Base-by-base conservation (phyloP, 1,140 invertebrate genomes). In the Sinella curviseta region DNA sequence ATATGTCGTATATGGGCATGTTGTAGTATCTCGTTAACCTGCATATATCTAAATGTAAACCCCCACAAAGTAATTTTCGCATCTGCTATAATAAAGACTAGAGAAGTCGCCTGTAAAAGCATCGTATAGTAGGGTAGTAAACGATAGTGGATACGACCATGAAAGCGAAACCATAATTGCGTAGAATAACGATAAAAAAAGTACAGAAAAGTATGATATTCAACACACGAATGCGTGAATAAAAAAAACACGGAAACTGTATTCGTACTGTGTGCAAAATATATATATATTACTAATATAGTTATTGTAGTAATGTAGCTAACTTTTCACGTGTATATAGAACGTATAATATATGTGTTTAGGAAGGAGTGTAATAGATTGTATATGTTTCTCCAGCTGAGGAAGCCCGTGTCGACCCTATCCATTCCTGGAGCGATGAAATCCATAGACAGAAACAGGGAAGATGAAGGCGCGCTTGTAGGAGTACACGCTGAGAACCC, bases 391-490 rank as follows among this genome's bases (percentile, higher is more conserved):
- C 55, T 93, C 77, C 91, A 96, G 94, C 92, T 98, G 87, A 94
- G 96, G 89, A 97, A 97, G 91, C 95, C 96, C 88, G 93, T 94
- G 87, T 97, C 96, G 87, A 97, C 96, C 87, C 92, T 97, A 86
- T 97, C 95, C 89, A 96, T 96, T 88, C 94, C 95, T 85, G 94
- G 91, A 86, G 85, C 83, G 67, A 78, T 54, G 81, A 80, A 75
- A 76, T 85, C 85, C 67, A 84, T 85, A 75, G 84, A 85, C 60
- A 82, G 84, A 28, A 84, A 83, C 76, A 84, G 85, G 48, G 93
- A 93, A 88, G 93, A 94, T 87, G 93, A 93, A 78, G 92, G 92
- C 84, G 93, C 93, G 81, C 89, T 94, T 82, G 93, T 94, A 82
- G 92, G 93, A 83, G 93, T 94, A 70, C 93, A 94, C 89, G 91